These are phyloP conservation scores for Palloptera scutellata DNA, from an alignment of 2,888 invertebrate genomes.

Conservation along the genomic window DNA sequence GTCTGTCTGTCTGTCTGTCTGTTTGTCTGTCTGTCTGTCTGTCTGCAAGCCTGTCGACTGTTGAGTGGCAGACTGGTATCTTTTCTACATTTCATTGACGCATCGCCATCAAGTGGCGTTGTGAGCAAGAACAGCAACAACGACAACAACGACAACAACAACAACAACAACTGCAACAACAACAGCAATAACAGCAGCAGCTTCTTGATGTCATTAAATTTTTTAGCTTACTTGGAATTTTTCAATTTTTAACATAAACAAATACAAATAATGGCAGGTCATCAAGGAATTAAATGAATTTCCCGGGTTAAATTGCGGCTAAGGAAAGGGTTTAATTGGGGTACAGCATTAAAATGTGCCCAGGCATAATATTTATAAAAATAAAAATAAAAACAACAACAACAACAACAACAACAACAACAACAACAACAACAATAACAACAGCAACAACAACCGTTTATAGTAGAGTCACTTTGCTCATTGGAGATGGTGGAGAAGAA, in stretches of 20 bases:
- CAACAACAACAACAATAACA: no score
- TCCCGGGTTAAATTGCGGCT: conserved; percentile 33
- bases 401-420: no score
- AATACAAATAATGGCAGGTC: conserved; percentile 53
- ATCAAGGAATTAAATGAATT: conserved; percentile 49
- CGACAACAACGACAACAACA: no score
- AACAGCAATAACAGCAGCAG: conserved; percentile 33
- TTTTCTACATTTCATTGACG: no score
- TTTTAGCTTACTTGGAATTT: conserved; percentile 54
- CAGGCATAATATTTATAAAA: conserved; percentile 13
- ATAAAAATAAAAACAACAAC: no score
- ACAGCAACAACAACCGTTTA: not conserved
- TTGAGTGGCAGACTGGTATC: no score
- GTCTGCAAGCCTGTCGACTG: no score
- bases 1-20: no score
- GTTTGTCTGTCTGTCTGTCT: no score
- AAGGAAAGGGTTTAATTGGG: conserved; percentile 52
- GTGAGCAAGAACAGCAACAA: no score
- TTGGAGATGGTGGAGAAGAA: not conserved
- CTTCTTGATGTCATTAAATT: conserved; percentile 58
- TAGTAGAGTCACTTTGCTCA: not conserved
- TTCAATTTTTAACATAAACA: conserved; percentile 37
- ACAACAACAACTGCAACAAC: no score
- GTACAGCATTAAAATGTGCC: conserved; percentile 32
- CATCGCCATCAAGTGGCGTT: no score